Base-by-base conservation (phyloP, 2,113 vertebrate genomes). In the Pygoscelis adeliae region DNA sequence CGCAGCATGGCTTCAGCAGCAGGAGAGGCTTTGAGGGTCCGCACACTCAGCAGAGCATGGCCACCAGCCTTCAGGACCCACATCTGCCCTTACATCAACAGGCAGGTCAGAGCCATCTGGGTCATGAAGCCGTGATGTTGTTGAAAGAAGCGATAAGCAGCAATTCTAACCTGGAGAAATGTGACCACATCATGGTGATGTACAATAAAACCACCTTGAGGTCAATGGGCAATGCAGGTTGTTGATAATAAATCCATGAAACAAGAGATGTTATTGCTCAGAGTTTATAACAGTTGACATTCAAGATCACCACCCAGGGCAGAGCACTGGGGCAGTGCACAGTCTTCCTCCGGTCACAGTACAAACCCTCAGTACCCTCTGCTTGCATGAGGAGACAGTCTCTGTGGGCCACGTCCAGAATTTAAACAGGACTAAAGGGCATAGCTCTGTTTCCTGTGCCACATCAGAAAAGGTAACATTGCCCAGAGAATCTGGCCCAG, bases 221-320 rank as follows among this genome's bases (percentile, higher is more conserved):
- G 95, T 95, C 96, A 96, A 94, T 70, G 95, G 93, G 87, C 91
- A 96, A 90, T 6, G 61, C 53, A 34, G 62, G 71, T 78, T 91
- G 91, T 61, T 91, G 94, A 73, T 91, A 94, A 97, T 89, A 97
- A 96, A 96, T 96, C 93, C 74, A 77, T 76, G 91, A 93, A 96
- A 95, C 38, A 66, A 86, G 84, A 83, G 74, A 71, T 89, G 84
- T 94, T 91, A 95, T 96, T 47, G 40, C 94, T 86, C 47, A 34
- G 77, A 65, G 78, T 95, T 96, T 85, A 91, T 91, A 93, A 49
- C 78, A 65, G 91, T 74, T 95, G 92, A 92, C 95, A 93, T 90
- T 93, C 38, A n/a, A 67, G 86, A 95, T 96, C 87, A 96, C 72
- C 96, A 95, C 91, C 89, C 81, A 91, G 93, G 62, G 70, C 81